These are phyloP conservation scores for Apteryx mantelli DNA, from an alignment of 2,113 vertebrate genomes.

Conservation along the genomic window DNA sequence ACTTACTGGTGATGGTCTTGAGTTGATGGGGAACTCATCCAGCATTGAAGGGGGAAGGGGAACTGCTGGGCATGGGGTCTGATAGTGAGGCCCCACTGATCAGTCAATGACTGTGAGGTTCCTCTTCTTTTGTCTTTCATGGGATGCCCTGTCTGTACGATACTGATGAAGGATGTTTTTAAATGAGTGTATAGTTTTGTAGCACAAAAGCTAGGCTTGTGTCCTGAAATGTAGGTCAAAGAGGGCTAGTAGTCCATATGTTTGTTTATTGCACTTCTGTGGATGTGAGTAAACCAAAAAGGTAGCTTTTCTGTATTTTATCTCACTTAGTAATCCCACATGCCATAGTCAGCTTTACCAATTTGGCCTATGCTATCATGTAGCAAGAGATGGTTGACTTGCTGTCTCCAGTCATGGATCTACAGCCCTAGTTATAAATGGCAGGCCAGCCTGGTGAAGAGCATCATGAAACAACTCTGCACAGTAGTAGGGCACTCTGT, in stretches of 20 bases:
- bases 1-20: background rate
- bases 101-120: background rate
- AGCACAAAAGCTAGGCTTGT: background rate
- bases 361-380: background rate
- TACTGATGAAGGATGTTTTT: background rate
- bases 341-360: background rate
- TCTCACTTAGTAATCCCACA: background rate
- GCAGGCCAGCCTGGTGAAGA: background rate
- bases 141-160: background rate
- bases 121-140: background rate
- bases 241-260: background rate
- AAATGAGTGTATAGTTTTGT: background rate
- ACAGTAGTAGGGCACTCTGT: background rate
- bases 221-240: background rate
- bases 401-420: background rate
- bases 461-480: background rate
- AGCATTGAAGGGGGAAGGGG: background rate
- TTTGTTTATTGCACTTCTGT: background rate
- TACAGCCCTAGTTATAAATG: background rate
- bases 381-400: background rate
- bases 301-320: background rate
- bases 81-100: background rate
- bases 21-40: background rate
- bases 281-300: background rate
- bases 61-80: background rate